Evolutionary conservation across 2,797 vertebrate genomes (phyloP), one percentile per base, ranked within the genome.

Genomic region (Numenius phaeopus): DNA sequence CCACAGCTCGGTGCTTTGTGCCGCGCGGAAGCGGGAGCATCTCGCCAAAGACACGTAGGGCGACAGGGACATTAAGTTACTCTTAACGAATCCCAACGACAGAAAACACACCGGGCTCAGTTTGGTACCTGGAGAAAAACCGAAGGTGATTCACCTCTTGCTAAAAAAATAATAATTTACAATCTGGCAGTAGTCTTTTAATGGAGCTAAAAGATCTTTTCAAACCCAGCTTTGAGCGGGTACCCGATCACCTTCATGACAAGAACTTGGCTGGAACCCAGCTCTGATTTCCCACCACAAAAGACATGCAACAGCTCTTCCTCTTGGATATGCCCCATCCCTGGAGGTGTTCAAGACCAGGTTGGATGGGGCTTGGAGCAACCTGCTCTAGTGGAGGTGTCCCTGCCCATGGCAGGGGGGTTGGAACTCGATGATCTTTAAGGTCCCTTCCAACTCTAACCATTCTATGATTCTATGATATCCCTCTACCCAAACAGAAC

Each of bases 11-110:
- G 50, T 16, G 88, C 92, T 95, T 65, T 83, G 88, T 71, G 78
- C 78, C 4, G 0, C 1, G 0, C 10, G n/a, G 93, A 91, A 96
- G 57, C 19, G 0, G 9, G 7, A 75, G 65, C 78, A 70, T 50
- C 87, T 86, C 87, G 16, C n/a, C 8, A 3, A 42, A 39, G 55
- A 27, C 19, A 5, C 15, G 1, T 17, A 39, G 15, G 4, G 24
- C 2, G 10, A 50, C 73, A 46, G 46, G 59, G 49, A 83, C 65
- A 19, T 16, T 4, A 5, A 67, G 75, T 16, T n/a, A 21, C 17
- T 57, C 66, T 16, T 17, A 47, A 2, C 5, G 49, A 81, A 64
- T 54, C 49, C 72, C 66, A n/a, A 0, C 4, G 46, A 42, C 1
- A 52, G 64, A 47, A 88, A 83, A 66, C 55, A 83, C 8, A 2